These are phyloP conservation scores for Elephantulus edwardii DNA, from an alignment of 2,113 vertebrate genomes.

Conservation along the genomic window DNA sequence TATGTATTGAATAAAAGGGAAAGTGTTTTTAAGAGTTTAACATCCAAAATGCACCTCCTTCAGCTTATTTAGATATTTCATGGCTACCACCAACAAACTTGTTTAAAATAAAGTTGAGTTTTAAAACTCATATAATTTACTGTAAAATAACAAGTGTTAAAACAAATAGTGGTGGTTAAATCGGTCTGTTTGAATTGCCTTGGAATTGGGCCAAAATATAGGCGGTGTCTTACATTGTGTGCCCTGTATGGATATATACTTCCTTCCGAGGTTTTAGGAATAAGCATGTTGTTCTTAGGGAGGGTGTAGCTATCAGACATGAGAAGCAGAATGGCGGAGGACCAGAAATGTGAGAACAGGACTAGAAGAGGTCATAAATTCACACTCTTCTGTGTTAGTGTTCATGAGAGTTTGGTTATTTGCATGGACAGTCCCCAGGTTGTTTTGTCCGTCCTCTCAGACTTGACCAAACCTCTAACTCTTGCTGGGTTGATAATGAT, in stretches of 20 bases:
- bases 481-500: no score
- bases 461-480: not conserved
- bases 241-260: not conserved
- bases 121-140: not conserved
- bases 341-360: not conserved
- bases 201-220: not conserved
- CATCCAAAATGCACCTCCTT: not conserved
- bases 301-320: not conserved
- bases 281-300: not conserved
- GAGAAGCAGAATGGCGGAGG: not conserved
- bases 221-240: not conserved
- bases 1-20: not conserved
- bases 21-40: not conserved
- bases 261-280: not conserved
- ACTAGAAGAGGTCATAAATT: not conserved
- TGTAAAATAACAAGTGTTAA: not conserved
- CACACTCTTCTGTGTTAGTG: rapidly evolving
- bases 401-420: not conserved
- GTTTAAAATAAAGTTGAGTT: not conserved
- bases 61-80: not conserved
- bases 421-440: rapidly evolving
- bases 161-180: not conserved
- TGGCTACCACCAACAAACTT: not conserved
- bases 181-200: not conserved
- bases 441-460: not conserved